Percentiles rank a stretch among this genome's conserved stretches.
Conservation (phyloP, 2,113 vertebrate genomes). For the Burhinus oedicnemus region DNA sequence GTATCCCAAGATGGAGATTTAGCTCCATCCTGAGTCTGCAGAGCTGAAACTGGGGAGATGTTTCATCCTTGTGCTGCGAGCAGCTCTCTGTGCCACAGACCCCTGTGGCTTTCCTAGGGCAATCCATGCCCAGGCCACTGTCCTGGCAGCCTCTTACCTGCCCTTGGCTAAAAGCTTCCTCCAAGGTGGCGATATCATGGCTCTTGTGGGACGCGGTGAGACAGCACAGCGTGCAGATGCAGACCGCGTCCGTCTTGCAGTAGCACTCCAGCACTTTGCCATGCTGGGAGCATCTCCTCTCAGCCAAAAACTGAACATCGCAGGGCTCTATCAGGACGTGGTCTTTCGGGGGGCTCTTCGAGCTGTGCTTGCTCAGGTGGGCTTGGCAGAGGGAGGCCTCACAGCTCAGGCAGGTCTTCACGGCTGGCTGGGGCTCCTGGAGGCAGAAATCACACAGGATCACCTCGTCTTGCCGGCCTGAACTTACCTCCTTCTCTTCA, state of each 20-base stretch:
- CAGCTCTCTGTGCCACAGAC: not conserved
- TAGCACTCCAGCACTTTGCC: slow-evolving; percentile 83
- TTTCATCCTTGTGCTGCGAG: not conserved
- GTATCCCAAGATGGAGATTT: not conserved
- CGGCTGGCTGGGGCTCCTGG: slow-evolving; percentile 16
- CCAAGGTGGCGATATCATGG: slow-evolving; percentile 54
- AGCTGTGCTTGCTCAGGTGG: slow-evolving; percentile 81
- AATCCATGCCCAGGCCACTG: rapidly evolving
- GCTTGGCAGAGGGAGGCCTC: slow-evolving; percentile 83
- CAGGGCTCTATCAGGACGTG: slow-evolving; percentile 82
- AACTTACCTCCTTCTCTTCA: not conserved
- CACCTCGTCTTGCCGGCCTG: not conserved
- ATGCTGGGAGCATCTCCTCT: slow-evolving; percentile 82
- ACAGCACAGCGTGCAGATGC: slow-evolving; percentile 80
- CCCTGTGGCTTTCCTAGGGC: rapidly evolving
- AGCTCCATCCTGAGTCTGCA: not conserved
- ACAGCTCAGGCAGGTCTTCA: slow-evolving; percentile 80
- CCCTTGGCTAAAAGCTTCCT: not conserved
- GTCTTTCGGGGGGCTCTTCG: not conserved
- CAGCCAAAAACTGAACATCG: slow-evolving; percentile 56
- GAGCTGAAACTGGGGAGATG: not conserved
- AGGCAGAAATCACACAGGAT: slow-evolving; percentile 81
- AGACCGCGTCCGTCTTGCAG: slow-evolving; percentile 74
- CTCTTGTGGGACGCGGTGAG: slow-evolving; percentile 55
- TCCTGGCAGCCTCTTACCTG: not conserved